A percentile compares a stretch with the other conserved stretches of the same genome.
Conservation (phyloP, 1,140 invertebrate genomes). For the Drosophila mojavensis region DNA sequence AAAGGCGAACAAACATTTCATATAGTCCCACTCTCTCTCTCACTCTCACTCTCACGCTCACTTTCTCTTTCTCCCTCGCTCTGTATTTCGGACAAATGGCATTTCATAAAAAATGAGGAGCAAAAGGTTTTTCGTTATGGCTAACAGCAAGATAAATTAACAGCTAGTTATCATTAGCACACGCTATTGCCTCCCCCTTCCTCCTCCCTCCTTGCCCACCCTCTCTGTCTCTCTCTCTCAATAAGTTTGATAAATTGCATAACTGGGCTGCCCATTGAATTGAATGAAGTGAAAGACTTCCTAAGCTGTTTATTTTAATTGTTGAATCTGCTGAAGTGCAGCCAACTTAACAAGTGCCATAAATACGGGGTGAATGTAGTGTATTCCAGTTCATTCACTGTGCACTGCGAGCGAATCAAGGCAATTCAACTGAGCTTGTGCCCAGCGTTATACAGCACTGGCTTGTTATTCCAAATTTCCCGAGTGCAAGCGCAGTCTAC, state of each 20-base stretch:
- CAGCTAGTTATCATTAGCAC: slow-evolving; percentile 39
- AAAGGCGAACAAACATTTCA: slow-evolving; percentile 23
- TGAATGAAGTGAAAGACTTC: neutral
- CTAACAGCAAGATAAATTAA: slow-evolving; percentile 22
- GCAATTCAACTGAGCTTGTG: too few relatives aligned
- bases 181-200: slow-evolving; percentile 7
- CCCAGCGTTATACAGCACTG: neutral
- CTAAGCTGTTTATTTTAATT: too few relatives aligned
- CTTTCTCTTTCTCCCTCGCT: neutral
- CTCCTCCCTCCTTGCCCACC: neutral
- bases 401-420: too few relatives aligned
- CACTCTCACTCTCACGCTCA: neutral
- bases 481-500: neutral
- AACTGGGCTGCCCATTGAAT: slow-evolving; percentile 8
- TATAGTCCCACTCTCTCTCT: neutral
- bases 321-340: neutral
- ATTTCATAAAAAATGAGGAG: slow-evolving; percentile 27
- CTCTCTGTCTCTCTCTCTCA: neutral
- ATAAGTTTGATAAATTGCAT: neutral
- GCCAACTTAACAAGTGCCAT: slow-evolving; percentile 20
- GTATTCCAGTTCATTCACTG: too few relatives aligned
- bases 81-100: slow-evolving; percentile 22
- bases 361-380: neutral
- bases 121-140: neutral
- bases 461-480: neutral